A percentile compares a stretch with the other conserved stretches of the same genome.
phyloP scores from a whole-genome alignment of 2,113 vertebrate genomes.

The Hypomesus transpacificus region DNA sequence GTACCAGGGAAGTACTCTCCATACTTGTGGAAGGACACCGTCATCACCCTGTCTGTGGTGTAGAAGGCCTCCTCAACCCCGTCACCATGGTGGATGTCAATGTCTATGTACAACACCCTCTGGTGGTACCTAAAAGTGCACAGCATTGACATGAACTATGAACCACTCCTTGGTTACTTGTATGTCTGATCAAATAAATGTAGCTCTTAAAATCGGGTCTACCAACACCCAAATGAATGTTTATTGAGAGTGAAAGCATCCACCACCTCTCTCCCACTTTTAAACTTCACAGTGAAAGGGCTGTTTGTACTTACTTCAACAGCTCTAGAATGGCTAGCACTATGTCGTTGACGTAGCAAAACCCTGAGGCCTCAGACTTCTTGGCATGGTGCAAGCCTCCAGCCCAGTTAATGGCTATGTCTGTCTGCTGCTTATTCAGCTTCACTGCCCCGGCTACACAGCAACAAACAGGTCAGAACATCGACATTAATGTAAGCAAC shows the following conservation, averaged over 20 bases:
- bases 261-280: no score
- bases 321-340: constrained; percentile 93
- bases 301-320: constrained; percentile 78
- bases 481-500: no score
- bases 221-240: no score
- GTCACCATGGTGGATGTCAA: constrained; percentile 94
- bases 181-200: no score
- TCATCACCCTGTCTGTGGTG: constrained; percentile 96
- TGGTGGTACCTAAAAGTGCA: constrained; percentile 84
- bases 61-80: constrained; percentile 96
- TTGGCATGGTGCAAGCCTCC: constrained; percentile 95
- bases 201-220: no score
- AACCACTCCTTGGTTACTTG: no score
- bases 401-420: constrained; percentile 95
- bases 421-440: constrained; percentile 95
- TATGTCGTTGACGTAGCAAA: constrained; percentile 96
- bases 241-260: no score
- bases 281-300: not conserved
- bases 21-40: constrained; percentile 95
- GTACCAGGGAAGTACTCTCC: constrained; percentile 97
- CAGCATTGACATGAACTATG: no score
- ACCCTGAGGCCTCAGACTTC: constrained; percentile 93
- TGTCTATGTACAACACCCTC: constrained; percentile 94
- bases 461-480: not conserved
- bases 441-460: constrained; percentile 89